Conservation (phyloP, 2,797 vertebrate genomes). For the Oreortyx pictus region DNA sequence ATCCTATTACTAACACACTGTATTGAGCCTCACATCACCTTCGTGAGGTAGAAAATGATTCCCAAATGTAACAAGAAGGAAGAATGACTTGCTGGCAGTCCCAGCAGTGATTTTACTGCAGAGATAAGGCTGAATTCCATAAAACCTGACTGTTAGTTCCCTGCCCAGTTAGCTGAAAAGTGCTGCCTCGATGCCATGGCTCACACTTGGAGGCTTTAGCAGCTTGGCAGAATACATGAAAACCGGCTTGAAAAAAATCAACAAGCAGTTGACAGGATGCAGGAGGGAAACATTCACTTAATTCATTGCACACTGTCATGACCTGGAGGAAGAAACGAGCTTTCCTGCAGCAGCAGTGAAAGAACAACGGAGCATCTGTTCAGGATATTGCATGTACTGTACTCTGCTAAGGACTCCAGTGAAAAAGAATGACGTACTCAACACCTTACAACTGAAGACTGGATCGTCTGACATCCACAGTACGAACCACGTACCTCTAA, state of each 20-base stretch:
- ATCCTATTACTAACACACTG: conserved; percentile 1
- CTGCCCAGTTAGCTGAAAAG: not conserved
- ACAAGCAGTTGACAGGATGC: not conserved
- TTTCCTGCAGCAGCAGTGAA: not conserved
- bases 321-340: not conserved
- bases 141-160: not conserved
- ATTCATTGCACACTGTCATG: not conserved
- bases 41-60: conserved; percentile 3
- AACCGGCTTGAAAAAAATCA: not conserved
- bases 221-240: not conserved
- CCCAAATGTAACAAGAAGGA: not conserved
- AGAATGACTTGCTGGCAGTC: conserved; percentile 31
- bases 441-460: not conserved
- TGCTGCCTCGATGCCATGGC: not conserved
- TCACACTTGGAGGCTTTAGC: not conserved
- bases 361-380: not conserved
- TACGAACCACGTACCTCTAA: not conserved
- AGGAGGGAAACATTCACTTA: not conserved
- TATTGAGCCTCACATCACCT: not conserved
- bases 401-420: not conserved
- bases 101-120: conserved; percentile 5
- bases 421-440: not conserved
- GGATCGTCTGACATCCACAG: not conserved
- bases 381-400: not conserved
- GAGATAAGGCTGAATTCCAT: conserved; percentile 29